Evolutionary conservation across 35 echinoderm and acorn worm genomes (phyloP).

Genomic region (Heliocidaris tuberculata): DNA sequence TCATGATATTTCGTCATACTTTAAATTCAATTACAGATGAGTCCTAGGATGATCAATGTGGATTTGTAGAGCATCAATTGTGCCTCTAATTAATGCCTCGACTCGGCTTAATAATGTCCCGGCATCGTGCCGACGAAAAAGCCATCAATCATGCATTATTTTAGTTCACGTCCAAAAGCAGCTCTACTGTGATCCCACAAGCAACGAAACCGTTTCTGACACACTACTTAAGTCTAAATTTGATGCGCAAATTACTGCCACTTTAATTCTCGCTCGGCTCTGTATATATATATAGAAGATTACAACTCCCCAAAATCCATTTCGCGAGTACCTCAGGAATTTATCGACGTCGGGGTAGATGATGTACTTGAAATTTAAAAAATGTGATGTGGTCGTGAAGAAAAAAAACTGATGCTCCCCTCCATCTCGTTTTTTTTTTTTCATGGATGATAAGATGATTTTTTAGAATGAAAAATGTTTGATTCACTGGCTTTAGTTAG

Average conservation of each 20-base stretch:
- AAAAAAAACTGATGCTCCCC: too few relatives aligned
- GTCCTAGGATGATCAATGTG: neutral
- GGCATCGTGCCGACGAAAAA: neutral
- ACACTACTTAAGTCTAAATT: neutral
- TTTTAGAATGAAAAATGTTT: too few relatives aligned
- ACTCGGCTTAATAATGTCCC: neutral
- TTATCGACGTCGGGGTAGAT: too few relatives aligned
- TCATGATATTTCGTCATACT: too few relatives aligned
- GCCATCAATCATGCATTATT: neutral
- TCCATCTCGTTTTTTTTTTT: too few relatives aligned
- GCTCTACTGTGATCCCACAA: neutral
- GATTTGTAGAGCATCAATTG: neutral
- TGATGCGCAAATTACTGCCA: too few relatives aligned
- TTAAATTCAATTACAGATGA: neutral
- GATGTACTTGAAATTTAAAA: too few relatives aligned
- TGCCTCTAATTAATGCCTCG: neutral
- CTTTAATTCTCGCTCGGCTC: too few relatives aligned
- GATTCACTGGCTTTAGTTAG: too few relatives aligned
- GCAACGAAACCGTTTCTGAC: neutral
- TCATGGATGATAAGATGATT: too few relatives aligned
- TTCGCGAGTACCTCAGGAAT: too few relatives aligned
- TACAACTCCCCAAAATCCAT: neutral
- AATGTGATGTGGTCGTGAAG: too few relatives aligned
- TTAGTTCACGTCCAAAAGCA: neutral
- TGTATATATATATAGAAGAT: neutral